Conservation (phyloP, 2,113 vertebrate species). For the Sus scrofa region DNA sequence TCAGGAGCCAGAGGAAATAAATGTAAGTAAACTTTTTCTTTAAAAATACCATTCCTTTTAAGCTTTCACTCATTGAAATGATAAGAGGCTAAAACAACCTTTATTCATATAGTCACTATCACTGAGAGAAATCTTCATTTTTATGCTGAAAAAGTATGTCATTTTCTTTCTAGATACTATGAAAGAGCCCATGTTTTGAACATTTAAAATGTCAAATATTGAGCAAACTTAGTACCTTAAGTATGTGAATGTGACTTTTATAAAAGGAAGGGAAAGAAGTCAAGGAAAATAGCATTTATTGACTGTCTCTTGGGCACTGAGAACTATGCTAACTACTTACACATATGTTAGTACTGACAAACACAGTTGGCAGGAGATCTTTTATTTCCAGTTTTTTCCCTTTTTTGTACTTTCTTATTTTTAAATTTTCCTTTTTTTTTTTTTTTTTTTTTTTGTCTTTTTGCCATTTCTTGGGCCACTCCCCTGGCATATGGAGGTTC, state of each 20-base stretch:
- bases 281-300: background rate
- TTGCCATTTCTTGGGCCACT: too few relatives aligned
- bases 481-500: too few relatives aligned
- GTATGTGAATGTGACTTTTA: background rate
- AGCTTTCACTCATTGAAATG: slow-evolving; percentile 34
- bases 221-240: background rate
- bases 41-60: slow-evolving; percentile 52
- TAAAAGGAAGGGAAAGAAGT: background rate
- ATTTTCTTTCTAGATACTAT: background rate
- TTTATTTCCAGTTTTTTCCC: background rate
- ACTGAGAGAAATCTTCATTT: background rate
- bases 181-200: background rate
- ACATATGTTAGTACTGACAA: background rate
- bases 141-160: background rate
- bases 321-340: background rate
- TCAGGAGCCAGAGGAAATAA: background rate
- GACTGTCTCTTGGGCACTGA: background rate
- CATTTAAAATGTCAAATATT: slow-evolving; percentile 19
- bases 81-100: slow-evolving; percentile 26
- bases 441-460: too few relatives aligned
- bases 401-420: slow-evolving; percentile 18
- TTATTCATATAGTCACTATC: slow-evolving; percentile 30
- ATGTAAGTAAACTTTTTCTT: background rate
- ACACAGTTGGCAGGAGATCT: background rate
- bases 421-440: background rate